These are phyloP conservation scores for Chrysotoxum bicinctum DNA, from an alignment of 2,888 invertebrate genomes.

Conservation along the genomic window DNA sequence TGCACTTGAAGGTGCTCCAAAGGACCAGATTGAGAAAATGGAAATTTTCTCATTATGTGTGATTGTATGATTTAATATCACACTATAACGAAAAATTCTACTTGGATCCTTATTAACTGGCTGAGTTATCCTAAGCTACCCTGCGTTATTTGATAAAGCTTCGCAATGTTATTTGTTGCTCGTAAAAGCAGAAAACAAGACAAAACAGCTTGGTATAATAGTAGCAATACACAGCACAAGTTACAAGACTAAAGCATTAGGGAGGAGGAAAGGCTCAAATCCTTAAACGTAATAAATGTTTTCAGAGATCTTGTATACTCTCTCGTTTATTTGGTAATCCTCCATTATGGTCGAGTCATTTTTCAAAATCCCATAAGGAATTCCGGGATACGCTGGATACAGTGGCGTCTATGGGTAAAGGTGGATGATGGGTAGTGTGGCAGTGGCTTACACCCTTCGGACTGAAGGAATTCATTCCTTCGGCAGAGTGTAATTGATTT, in stretches of 20 bases:
- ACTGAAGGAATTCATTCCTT: conserved; percentile 31
- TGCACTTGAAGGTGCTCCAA: conserved; percentile 42
- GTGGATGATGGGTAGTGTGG: conserved; percentile 36
- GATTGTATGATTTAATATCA: conserved; percentile 17
- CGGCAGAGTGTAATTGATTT: conserved; percentile 74
- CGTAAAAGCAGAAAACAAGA: not conserved
- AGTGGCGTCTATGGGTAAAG: conserved; percentile 39
- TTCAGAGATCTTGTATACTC: conserved; percentile 63
- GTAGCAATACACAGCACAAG: not conserved
- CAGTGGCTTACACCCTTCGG: conserved; percentile 20
- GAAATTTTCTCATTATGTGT: conserved; percentile 19
- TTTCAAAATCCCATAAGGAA: conserved; percentile 80
- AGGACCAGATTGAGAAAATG: conserved; percentile 24
- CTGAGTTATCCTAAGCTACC: conserved; percentile 11
- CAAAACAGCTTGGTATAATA: conserved; percentile 8
- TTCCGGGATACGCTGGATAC: conserved; percentile 75
- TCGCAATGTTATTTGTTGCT: conserved; percentile 15
- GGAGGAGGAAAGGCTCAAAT: conserved; percentile 63
- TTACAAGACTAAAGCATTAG: not conserved
- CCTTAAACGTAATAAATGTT: conserved; percentile 74
- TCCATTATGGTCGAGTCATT: conserved; percentile 78
- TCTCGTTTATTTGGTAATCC: conserved; percentile 78
- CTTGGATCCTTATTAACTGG: conserved; percentile 3
- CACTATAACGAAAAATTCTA: conserved; percentile 1
- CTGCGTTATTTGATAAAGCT: conserved; percentile 44